Evolutionary conservation across 2,113 vertebrate species (phyloP), one percentile per base, ranked within the genome.

Genomic region (Atrichornis clamosus): DNA sequence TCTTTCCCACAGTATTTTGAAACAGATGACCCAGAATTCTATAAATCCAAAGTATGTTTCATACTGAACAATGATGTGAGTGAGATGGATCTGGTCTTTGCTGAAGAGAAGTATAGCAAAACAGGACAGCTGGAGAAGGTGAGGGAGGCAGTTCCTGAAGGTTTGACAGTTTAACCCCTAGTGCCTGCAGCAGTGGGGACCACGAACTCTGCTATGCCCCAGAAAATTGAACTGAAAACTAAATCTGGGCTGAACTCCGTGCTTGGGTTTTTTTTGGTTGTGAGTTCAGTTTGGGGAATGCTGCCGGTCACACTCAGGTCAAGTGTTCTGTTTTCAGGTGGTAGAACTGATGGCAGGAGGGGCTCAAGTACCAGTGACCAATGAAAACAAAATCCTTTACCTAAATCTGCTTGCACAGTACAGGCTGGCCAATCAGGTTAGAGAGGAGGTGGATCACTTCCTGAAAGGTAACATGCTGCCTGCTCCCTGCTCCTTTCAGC

Each of bases 1-100:
- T 81, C n/a, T 63, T 94, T 98, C 68, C 35, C 70, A 69, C 70
- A 99, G 99, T 99, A 99, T 97, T 99, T 99, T 97, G 99, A 99
- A 98, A 99, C 99, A 0, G 99, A 99, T 78, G 99, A 99, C 96
- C 99, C 99, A 72, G 99, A 99, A 96, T 99, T 99, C 97, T 99
- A 99, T 97, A 99, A 99, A 98, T 99, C 99, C 91, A 99, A 99
- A 98, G 99, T 99, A 85, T 99, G 99, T 97, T 99, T 99, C 97
- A 99, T 99, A 96, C 98, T 99, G 93, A 99, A 99, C 97, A 99
- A 99, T 97, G 99, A 99, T 96, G 99, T 99, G 97, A 99, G 98
- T 86, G 99, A 99, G 96, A 99, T 99, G 99, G 99, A 99, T 96
- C 97, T 99, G 92, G 99, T 99, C 91, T 99, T 99, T 95, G 99